phyloP scores from a whole-genome alignment of 2,113 vertebrate species.

The Calypte anna region DNA sequence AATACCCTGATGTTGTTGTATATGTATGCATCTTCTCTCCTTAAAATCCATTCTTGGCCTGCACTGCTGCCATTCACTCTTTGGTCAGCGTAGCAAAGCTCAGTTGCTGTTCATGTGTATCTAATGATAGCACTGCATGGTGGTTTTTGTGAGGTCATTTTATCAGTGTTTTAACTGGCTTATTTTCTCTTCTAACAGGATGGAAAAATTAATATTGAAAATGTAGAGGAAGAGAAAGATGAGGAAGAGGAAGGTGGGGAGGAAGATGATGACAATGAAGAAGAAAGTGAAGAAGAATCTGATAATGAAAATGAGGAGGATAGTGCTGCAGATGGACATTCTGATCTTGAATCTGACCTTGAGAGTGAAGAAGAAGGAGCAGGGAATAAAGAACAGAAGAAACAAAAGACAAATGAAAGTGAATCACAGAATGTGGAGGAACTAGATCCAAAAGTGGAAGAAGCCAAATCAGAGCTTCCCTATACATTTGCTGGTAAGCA shows the following conservation, averaged over 20 bases:
- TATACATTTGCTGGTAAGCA: conserved; percentile 87
- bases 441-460: conserved; percentile 59
- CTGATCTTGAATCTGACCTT: conserved; percentile 82
- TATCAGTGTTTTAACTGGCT: background rate
- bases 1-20: background rate
- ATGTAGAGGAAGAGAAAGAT: conserved; percentile 9
- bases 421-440: conserved; percentile 32
- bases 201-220: conserved; percentile 78
- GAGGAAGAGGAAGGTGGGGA: conserved; percentile 1
- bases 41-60: background rate
- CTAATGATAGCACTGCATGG: background rate
- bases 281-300: background rate
- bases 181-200: conserved; percentile 71
- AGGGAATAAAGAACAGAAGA: background rate
- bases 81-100: background rate
- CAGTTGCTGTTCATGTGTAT: background rate
- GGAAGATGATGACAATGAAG: conserved; percentile 26
- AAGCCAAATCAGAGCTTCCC: conserved; percentile 84
- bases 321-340: conserved; percentile 72
- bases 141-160: background rate
- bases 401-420: background rate
- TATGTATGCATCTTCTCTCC: background rate
- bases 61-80: background rate
- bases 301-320: conserved; percentile 29
- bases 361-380: conserved; percentile 69